Base-by-base conservation (phyloP, 2,888 invertebrate species). In the Dolichopus griseipennis region DNA sequence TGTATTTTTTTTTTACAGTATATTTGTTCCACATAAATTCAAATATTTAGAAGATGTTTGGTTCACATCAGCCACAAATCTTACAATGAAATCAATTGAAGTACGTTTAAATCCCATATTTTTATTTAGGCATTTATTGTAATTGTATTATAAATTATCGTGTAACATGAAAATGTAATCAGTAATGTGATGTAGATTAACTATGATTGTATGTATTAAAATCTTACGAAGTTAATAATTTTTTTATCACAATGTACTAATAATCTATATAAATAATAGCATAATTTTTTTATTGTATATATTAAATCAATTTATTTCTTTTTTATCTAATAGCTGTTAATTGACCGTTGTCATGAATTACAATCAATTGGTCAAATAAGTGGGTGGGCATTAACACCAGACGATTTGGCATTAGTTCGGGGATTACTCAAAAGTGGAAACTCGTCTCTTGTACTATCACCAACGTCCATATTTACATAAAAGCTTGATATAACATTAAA, bases 271-370 rank as follows among this genome's bases (percentile, higher is more conserved):
- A 10, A 2, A 37, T 37, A 10, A 10, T 12, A 64, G 12, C 1
- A 64, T 18, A 15, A 27, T 61, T 20, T 66, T 15, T 61, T 52
- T 66, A 8, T 64, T 61, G 27, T 27, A 27, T 27, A 27, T 27
- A 4, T 5, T 27, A 5, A 27, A 27, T 27, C 27, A 27, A 4
- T 27, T 27, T 27, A 27, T 27, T 27, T 27, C 5, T 27, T 4
- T 27, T 27, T 27, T 4, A 27, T 27, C 5, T 27, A 71, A 0
- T 52, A 81, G 81, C 78, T 88, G 15, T 79, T 90, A 64, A 88
- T 89, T 85, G 87, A 88, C 67, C 83, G 84, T 72, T 89, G 88
- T 73, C 88, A 88, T 0, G 88, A 87, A 72, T 80, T 90, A 64
- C 85, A 81, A 72, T 86, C 85, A 71, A 81, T 90, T 15, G 90